Evolutionary conservation across 1,140 invertebrate species (phyloP), one percentile per base, ranked within the genome.

Genomic region (Nautilus pompilius): DNA sequence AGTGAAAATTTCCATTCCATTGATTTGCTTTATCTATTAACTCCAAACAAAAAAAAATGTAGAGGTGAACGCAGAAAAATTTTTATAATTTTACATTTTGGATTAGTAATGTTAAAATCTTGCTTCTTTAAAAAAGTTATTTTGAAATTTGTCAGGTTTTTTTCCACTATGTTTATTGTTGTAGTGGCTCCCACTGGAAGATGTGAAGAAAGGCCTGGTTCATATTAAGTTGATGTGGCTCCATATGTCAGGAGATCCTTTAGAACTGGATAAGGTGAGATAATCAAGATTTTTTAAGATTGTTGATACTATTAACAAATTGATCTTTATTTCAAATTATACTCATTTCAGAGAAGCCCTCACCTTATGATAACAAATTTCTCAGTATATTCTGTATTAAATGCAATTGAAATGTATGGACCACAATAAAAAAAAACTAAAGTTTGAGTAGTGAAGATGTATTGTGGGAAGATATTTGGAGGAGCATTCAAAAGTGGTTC

Each of bases 111-210:
- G 8, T 49, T 49, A n/a, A n/a, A 41, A 41, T 8, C n/a, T 41
- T 10, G 8, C n/a, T 8, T 41, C 8, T 41, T 41, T 41, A 10
- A 22, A 46, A 46, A 22, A 20, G n/a, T 3, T 3, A 46, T 46
- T 46, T 46, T 46, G 24, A 5, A 20, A 17, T 46, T 20, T 20
- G n/a, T n/a, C n/a, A n/a, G 24, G 45, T 3, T 4, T 46, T 3
- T 4, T 46, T 46, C 3, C n/a, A 46, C 30, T 62, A 36, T 22
- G 3, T 54, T n/a, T 48, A 22, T 61, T 69, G 68, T 71, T 84
- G 3, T 73, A 96, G 92, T 97, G 95, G 94, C 85, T 96, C 56
- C 91, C 92, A 0, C 84, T 98, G 64, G 93, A 97, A 81, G 90
- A 95, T 83, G 93, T 93, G 3, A 95, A 95, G 82, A 92, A 93